A percentile compares a stretch with the other conserved stretches of the same genome.
phyloP scores from a whole-genome alignment of 2,888 invertebrate species.

The Hyposoter dolosus region DNA sequence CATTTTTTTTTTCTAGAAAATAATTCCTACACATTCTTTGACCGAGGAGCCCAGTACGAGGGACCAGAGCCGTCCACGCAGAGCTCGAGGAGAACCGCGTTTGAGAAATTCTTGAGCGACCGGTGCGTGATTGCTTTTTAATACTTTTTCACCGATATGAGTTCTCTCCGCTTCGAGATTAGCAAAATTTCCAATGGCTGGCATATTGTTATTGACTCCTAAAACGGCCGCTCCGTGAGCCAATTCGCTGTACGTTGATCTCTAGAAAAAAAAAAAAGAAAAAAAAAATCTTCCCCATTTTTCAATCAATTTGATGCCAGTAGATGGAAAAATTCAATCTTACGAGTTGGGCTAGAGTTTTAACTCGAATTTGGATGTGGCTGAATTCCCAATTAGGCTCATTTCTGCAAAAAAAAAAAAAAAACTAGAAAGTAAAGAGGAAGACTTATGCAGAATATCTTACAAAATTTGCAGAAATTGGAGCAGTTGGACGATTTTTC shows the following conservation, averaged over 20 bases:
- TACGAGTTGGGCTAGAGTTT: conserved; percentile 94
- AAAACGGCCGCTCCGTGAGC: conserved; percentile 91
- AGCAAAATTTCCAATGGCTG: conserved; percentile 86
- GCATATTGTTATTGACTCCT: conserved; percentile 89
- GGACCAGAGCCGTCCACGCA: conserved; percentile 94
- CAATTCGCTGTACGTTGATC: conserved; percentile 90
- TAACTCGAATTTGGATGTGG: conserved; percentile 94
- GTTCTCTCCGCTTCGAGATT: conserved; percentile 90
- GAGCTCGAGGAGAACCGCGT: conserved; percentile 92
- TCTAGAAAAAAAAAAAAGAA: conserved; percentile 84
- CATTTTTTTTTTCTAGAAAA: neutral
- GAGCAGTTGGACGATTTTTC: too few species aligned
- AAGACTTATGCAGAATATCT: too few species aligned
- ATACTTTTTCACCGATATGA: conserved; percentile 91
- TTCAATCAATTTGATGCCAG: neutral
- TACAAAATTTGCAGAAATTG: too few species aligned
- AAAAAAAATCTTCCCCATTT: neutral
- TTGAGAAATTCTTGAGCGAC: conserved; percentile 96
- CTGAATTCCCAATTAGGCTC: conserved; percentile 94
- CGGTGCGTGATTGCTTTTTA: conserved; percentile 93
- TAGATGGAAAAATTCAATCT: conserved; percentile 72
- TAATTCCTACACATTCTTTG: conserved; percentile 87
- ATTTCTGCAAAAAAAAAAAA: conserved; percentile 85
- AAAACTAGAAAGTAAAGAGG: too few species aligned
- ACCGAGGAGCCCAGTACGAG: conserved; percentile 93